Conservation (phyloP, 2,113 vertebrate genomes). For the Hemibagrus wyckioides region DNA sequence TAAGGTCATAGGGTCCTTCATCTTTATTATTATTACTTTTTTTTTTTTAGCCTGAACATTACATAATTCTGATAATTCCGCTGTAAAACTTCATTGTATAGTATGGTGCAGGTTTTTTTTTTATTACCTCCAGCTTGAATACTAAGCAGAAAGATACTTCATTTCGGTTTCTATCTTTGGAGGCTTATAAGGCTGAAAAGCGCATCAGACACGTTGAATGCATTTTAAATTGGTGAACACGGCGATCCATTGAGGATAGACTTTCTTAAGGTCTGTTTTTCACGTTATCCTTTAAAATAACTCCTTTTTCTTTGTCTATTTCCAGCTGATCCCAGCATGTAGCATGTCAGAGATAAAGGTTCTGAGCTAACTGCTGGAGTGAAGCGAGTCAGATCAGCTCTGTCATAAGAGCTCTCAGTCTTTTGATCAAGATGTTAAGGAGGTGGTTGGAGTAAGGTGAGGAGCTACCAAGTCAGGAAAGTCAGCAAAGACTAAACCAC, state of each 20-base stretch:
- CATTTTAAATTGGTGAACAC: neutral
- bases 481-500: neutral
- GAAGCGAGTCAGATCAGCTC: neutral
- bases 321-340: neutral
- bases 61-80: neutral
- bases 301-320: neutral
- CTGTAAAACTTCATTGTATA: neutral
- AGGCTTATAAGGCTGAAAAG: neutral
- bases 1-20: neutral
- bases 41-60: neutral
- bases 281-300: neutral
- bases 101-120: too few relatives aligned
- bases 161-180: conserved; percentile 2
- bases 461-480: neutral
- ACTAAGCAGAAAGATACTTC: neutral
- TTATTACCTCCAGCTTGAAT: neutral
- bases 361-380: too few relatives aligned
- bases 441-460: neutral
- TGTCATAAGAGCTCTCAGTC: neutral
- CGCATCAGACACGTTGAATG: neutral
- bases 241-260: neutral
- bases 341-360: neutral
- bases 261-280: neutral
- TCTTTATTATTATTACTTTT: neutral
- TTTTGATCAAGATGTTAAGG: neutral